A percentile compares a stretch with the other conserved stretches of the same genome.
phyloP scores from a whole-genome alignment of 1,140 invertebrate genomes.

The Medauroidea extradentata region DNA sequence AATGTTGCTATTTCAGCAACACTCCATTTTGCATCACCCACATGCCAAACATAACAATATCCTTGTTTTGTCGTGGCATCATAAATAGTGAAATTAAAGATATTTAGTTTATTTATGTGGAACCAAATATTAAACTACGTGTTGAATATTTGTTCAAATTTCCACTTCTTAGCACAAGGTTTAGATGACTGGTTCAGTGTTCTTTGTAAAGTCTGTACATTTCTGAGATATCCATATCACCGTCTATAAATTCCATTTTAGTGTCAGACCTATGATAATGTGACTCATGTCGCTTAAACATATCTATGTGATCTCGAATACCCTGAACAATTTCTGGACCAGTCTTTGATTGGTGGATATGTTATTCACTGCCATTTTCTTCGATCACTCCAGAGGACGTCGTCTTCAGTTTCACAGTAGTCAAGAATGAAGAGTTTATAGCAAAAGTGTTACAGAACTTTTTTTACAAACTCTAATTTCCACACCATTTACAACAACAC shows the following conservation, averaged over 20 bases:
- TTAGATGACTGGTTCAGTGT: neutral
- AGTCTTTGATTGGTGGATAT: slow-evolving; percentile 20
- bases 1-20: slow-evolving; percentile 32
- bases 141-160: no score
- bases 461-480: slow-evolving; percentile 30
- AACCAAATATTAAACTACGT: no score
- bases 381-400: slow-evolving; percentile 16
- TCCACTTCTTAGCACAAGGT: no score
- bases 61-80: slow-evolving; percentile 30
- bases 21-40: slow-evolving; percentile 29
- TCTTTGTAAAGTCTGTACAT: slow-evolving; percentile 32
- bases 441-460: slow-evolving; percentile 32
- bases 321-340: slow-evolving; percentile 21
- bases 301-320: slow-evolving; percentile 27
- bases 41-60: slow-evolving; percentile 32
- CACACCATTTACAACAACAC: slow-evolving; percentile 22
- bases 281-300: slow-evolving; percentile 33
- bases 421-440: slow-evolving; percentile 25
- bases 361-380: slow-evolving; percentile 23
- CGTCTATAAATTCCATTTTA: slow-evolving; percentile 34
- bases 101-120: slow-evolving; percentile 24
- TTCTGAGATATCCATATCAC: slow-evolving; percentile 31
- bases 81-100: slow-evolving; percentile 35
- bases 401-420: slow-evolving; percentile 23
- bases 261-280: slow-evolving; percentile 33